These are phyloP conservation scores for Indicator maculatus DNA, from an alignment of 2,113 vertebrate genomes.

Conservation along the genomic window DNA sequence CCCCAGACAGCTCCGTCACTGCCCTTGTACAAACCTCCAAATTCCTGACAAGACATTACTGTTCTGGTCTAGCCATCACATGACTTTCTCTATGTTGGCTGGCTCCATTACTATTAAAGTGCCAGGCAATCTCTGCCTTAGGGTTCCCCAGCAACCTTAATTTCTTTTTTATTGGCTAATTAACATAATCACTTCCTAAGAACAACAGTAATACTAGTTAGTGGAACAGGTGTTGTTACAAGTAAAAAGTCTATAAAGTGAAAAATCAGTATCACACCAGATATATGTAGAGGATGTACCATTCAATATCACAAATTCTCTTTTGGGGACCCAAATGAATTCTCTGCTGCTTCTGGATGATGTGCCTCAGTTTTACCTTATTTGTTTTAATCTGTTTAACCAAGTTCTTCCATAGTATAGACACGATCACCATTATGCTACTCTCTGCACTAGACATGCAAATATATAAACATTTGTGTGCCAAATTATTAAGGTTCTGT, in stretches of 20 bases:
- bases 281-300: background rate
- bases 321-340: background rate
- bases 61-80: background rate
- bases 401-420: conserved; percentile 63
- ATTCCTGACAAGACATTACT: background rate
- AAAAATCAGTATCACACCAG: background rate
- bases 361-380: conserved; percentile 44
- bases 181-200: background rate
- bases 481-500: conserved; percentile 75
- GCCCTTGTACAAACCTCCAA: background rate
- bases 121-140: background rate
- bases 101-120: background rate
- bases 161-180: conserved; percentile 3
- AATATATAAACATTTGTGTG: conserved; percentile 77
- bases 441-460: conserved; percentile 74
- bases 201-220: background rate
- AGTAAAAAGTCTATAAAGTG: conserved; percentile 8
- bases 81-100: background rate
- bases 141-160: background rate
- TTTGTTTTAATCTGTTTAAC: conserved; percentile 68
- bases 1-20: background rate
- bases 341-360: background rate
- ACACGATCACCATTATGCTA: conserved; percentile 71
- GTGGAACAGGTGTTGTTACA: background rate
- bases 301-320: background rate